These are phyloP conservation scores for Esox lucius DNA, from an alignment of 2,797 vertebrate genomes.

Conservation along the genomic window DNA sequence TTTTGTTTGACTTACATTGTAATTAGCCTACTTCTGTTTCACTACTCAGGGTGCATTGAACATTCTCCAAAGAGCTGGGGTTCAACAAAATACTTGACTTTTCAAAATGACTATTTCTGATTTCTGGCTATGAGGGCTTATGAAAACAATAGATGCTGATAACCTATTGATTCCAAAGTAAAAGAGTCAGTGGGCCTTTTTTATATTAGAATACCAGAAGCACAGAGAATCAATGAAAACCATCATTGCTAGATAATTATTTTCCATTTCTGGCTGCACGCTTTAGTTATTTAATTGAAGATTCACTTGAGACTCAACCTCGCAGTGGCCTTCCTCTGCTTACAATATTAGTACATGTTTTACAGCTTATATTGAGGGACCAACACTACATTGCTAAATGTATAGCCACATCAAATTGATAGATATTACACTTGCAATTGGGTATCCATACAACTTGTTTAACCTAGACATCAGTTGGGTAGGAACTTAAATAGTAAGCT, in stretches of 20 bases:
- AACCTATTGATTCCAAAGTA: conserved; percentile 52
- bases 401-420: background rate
- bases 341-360: no score
- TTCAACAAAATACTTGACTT: background rate
- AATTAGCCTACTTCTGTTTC: conserved; percentile 28
- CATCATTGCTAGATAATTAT: background rate
- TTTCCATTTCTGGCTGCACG: conserved; percentile 1
- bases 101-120: background rate
- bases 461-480: background rate
- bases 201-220: background rate
- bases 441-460: background rate
- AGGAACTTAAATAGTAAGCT: background rate
- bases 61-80: background rate
- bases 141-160: conserved; percentile 33
- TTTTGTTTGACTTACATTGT: conserved; percentile 28
- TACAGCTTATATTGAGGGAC: no score
- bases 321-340: no score
- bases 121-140: background rate
- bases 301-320: no score
- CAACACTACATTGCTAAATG: background rate
- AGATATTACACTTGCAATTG: background rate
- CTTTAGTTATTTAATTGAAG: no score
- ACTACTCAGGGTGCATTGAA: background rate
- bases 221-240: conserved; percentile 3
- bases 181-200: conserved; percentile 30